Base-by-base conservation (phyloP, 92 coral and sea anemone species). In the Bergia puertoricense region DNA sequence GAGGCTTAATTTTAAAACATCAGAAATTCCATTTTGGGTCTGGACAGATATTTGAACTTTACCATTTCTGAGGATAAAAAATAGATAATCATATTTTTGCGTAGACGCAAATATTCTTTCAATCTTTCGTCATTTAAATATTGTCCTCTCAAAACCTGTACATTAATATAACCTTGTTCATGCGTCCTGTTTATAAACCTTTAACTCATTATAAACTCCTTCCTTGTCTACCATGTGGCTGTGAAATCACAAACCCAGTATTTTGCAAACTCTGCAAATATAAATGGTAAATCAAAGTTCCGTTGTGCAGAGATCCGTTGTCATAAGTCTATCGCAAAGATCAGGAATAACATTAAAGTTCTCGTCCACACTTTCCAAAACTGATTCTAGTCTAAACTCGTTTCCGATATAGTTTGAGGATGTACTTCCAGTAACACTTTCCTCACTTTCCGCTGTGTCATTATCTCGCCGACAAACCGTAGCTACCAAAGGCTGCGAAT, bases 271-370 rank as follows among this genome's bases (percentile, higher is more conserved):
- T 1, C 57, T 40, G 50, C 71, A 76, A 7, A 76, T 42, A 39
- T 42, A 23, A 79, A 36, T 8, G 13, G 62, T 48, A 8, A 40
- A 83, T 69, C 59, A 84, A 4, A 96, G 95, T 48, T 96, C 99
- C 2, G 99, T 96, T 37, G 98, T 95, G 79, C 99, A 96, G 59
- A 96, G 91, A 92, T 96, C 99, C 10, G 99, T 96, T 6, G 96
- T 93, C 85, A 93, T 80, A 1, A 91, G 88, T 57, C 90, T 89
- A 38, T 86, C 89, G 37, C 89, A 41, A 76, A 88, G 37, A 74
- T 91, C 81, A 71, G 88, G 71, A 40, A 89, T 74, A 85, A 90
- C 82, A 76, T 91, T 11, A 67, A 91, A 69, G 85, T 92, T 85
- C 1, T 40, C 44, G 68, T 91, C 90, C n/a, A 84, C 45, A 23